Conservation (phyloP, 2,113 vertebrate species). For the Mystacornis crossleyi region DNA sequence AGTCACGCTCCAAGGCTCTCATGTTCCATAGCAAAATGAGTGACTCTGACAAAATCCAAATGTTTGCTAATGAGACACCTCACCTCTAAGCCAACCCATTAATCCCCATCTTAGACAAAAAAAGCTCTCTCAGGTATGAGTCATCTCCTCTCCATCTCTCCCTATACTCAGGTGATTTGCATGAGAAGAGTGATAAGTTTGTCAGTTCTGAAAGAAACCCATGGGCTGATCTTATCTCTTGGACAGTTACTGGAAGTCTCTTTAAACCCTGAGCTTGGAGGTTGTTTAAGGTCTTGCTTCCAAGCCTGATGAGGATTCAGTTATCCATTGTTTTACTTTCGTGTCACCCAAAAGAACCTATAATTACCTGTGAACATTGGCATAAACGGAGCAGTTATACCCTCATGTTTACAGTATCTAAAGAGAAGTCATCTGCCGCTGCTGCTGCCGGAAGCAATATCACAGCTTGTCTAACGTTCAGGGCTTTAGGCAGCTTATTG, state of each 20-base stretch:
- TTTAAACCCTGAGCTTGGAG: background rate
- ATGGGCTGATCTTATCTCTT: conserved; percentile 37
- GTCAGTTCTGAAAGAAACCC: background rate
- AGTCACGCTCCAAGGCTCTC: background rate
- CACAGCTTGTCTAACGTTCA: background rate
- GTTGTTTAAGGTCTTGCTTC: background rate
- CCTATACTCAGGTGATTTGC: background rate
- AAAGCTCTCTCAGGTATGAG: background rate
- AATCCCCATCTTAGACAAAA: background rate
- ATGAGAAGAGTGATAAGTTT: conserved; percentile 22
- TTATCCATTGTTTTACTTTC: background rate
- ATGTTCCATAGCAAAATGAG: background rate
- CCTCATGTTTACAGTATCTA: background rate
- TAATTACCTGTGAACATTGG: background rate
- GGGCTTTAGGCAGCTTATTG: background rate
- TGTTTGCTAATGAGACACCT: background rate
- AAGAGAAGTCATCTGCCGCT: background rate
- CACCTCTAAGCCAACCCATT: background rate
- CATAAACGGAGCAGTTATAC: background rate
- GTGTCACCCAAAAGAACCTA: background rate
- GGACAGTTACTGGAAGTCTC: conserved; percentile 28
- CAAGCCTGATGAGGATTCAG: background rate
- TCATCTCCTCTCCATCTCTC: background rate
- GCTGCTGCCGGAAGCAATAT: background rate
- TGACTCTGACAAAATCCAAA: background rate